These are phyloP conservation scores for Xanthorhoe spadicearia DNA, from an alignment of 2,888 invertebrate species.

Conservation along the genomic window DNA sequence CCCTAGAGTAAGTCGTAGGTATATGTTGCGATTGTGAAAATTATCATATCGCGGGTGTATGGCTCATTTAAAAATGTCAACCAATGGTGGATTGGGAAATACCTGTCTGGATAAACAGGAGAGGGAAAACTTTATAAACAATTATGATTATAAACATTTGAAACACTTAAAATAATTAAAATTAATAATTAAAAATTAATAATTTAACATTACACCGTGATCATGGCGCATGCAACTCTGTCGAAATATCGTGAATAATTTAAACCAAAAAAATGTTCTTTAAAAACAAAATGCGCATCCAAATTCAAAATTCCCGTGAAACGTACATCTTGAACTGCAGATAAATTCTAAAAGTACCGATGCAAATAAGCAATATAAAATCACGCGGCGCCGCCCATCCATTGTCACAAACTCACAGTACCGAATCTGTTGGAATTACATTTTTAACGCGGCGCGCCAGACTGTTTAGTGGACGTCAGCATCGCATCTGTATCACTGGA, in stretches of 20 bases:
- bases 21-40: conserved; percentile 17
- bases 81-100: neutral
- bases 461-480: conserved; percentile 17
- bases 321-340: conserved; percentile 4
- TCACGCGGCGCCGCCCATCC: conserved; percentile 20
- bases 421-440: conserved; percentile 38
- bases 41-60: conserved; percentile 24
- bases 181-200: too few relatives aligned
- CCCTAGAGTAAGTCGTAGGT: conserved; percentile 14
- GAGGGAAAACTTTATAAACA: neutral
- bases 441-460: conserved; percentile 39
- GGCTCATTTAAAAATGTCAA: conserved; percentile 14
- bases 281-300: neutral
- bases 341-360: conserved; percentile 20
- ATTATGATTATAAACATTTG: too few relatives aligned
- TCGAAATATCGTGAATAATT: too few relatives aligned
- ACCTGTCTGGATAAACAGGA: conserved; percentile 3
- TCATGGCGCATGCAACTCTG: too few relatives aligned
- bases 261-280: too few relatives aligned
- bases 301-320: conserved; percentile 4
- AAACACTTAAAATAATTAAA: too few relatives aligned
- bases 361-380: conserved; percentile 36
- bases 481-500: neutral
- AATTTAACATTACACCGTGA: too few relatives aligned
- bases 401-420: conserved; percentile 36